These are phyloP conservation scores for Holacanthella duospinosa DNA, from an alignment of 2,888 invertebrate genomes.

Conservation along the genomic window DNA sequence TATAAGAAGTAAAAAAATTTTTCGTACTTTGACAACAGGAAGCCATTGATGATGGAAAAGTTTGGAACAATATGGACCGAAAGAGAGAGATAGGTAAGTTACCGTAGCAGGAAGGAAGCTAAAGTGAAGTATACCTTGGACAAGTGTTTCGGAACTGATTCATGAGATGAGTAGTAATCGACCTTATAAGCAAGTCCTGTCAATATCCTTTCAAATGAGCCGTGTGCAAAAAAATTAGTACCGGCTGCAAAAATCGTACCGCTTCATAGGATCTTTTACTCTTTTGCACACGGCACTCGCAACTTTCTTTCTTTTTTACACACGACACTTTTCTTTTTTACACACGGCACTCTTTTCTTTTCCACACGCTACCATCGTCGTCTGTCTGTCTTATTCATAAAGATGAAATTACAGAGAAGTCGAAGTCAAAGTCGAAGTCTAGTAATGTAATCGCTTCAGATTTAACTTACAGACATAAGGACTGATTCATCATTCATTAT, in stretches of 20 bases:
- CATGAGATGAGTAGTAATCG: neutral
- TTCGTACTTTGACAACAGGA: neutral
- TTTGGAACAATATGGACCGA: too few relatives aligned
- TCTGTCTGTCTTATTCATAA: too few relatives aligned
- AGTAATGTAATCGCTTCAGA: too few relatives aligned
- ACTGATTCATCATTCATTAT: too few relatives aligned
- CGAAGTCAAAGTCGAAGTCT: too few relatives aligned
- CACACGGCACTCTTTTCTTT: too few relatives aligned
- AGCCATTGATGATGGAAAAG: too few relatives aligned
- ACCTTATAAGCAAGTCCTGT: neutral
- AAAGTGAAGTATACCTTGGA: neutral
- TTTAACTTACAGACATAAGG: too few relatives aligned
- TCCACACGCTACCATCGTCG: too few relatives aligned
- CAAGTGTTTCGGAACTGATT: neutral
- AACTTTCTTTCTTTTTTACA: neutral
- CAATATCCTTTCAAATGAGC: neutral
- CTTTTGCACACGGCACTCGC: slow-evolving; percentile 1
- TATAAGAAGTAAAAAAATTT: too few relatives aligned
- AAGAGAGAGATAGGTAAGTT: neutral
- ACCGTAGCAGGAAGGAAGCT: neutral
- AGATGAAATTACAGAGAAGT: too few relatives aligned
- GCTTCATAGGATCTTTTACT: neutral
- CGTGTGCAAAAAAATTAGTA: neutral
- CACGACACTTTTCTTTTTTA: too few relatives aligned
- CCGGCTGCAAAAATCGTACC: neutral